These are phyloP conservation scores for Atta colombica DNA, from an alignment of 1,140 invertebrate species.

Conservation along the genomic window DNA sequence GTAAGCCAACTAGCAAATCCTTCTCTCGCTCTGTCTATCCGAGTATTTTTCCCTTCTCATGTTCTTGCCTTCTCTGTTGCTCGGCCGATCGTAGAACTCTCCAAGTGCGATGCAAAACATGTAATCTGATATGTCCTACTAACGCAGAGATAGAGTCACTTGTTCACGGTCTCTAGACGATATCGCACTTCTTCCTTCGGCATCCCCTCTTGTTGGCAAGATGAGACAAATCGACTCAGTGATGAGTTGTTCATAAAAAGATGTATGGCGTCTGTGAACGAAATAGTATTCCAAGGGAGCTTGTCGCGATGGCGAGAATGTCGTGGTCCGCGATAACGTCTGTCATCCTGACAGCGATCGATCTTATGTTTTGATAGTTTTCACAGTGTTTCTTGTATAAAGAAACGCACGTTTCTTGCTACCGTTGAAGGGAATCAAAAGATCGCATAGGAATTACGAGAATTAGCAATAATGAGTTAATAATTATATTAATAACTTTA, in stretches of 20 bases:
- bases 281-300: conserved; percentile 24
- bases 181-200: conserved; percentile 15
- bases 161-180: conserved; percentile 67
- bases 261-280: conserved; percentile 54
- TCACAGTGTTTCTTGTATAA: neutral
- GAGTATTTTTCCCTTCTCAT: neutral
- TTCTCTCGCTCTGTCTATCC: neutral
- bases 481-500: conserved; percentile 14
- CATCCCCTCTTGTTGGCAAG: conserved; percentile 17
- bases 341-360: neutral
- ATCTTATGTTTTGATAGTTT: conserved; percentile 53
- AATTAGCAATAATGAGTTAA: conserved; percentile 5
- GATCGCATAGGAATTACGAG: conserved; percentile 22
- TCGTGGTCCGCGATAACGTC: conserved; percentile 58
- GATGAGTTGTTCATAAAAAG: conserved; percentile 77
- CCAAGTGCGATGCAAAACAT: conserved; percentile 74
- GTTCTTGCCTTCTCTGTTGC: neutral
- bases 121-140: conserved; percentile 83
- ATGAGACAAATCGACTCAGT: conserved; percentile 73
- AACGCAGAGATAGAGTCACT: conserved; percentile 82
- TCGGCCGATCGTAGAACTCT: conserved; percentile 35
- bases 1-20: conserved; percentile 18
- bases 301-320: conserved; percentile 41
- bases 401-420: neutral
- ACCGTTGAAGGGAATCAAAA: neutral